Conservation (phyloP, 2,888 invertebrate genomes). For the Meiosimyza decipiens region DNA sequence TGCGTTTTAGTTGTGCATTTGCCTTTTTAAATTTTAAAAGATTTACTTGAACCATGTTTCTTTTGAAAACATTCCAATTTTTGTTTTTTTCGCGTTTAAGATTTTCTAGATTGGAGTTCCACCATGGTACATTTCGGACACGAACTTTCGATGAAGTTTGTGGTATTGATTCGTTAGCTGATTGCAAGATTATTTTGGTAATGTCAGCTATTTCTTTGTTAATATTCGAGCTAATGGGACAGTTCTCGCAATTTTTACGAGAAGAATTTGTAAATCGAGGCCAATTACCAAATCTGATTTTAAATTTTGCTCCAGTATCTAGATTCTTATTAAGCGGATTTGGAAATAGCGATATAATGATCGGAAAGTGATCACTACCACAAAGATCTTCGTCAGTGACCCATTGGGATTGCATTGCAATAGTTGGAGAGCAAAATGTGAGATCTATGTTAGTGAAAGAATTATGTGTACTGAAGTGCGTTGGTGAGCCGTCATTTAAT, state of each 20-base stretch:
- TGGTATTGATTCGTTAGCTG: conserved; percentile 29
- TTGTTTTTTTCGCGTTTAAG: conserved; percentile 28
- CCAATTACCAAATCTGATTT: conserved; percentile 23
- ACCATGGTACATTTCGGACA: conserved; percentile 14
- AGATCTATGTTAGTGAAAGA: conserved; percentile 41
- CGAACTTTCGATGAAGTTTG: background rate
- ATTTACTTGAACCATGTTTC: conserved; percentile 14
- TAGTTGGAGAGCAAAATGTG: conserved; percentile 29
- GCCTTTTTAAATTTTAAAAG: conserved; percentile 32
- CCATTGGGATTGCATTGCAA: conserved; percentile 20
- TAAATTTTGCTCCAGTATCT: conserved; percentile 17
- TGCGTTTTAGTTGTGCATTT: conserved; percentile 21
- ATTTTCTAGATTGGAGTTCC: conserved; percentile 22
- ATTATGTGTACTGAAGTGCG: conserved; percentile 39
- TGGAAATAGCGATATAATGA: conserved; percentile 16
- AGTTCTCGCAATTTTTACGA: background rate
- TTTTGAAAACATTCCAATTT: conserved; percentile 25
- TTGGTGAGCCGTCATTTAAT: conserved; percentile 34
- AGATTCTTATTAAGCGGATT: too few species aligned
- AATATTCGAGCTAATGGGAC: conserved; percentile 21
- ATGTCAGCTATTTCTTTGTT: conserved; percentile 34
- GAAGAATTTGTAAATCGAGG: background rate
- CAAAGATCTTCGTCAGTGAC: conserved; percentile 2
- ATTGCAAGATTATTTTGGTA: conserved; percentile 26
- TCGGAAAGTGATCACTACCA: conserved; percentile 37